These are phyloP conservation scores for Philotrypesis tridentata DNA, from an alignment of 1,140 invertebrate species.

Conservation along the genomic window DNA sequence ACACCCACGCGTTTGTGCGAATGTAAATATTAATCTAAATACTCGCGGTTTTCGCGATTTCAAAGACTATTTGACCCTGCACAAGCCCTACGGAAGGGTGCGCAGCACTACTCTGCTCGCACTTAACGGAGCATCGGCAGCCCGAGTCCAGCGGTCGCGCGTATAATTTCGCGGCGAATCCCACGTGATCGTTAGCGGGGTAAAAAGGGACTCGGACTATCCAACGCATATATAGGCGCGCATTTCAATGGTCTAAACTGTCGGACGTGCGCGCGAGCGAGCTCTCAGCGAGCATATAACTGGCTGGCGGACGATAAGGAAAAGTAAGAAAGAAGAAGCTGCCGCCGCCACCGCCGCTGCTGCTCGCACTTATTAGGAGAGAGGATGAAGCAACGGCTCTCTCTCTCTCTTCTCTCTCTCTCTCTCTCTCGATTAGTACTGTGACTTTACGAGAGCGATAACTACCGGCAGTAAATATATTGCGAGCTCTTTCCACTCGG, in stretches of 20 bases:
- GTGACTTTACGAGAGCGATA: neutral
- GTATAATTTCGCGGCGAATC: neutral
- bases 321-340: neutral
- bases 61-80: too few species aligned
- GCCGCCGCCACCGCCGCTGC: neutral
- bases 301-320: neutral
- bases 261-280: neutral
- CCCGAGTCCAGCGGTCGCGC: too few species aligned
- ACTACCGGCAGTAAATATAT: conserved; percentile 28
- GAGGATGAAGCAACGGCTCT: neutral
- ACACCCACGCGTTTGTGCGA: too few species aligned
- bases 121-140: too few species aligned
- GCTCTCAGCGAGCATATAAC: too few species aligned
- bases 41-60: too few species aligned
- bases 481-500: conserved; percentile 57
- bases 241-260: neutral
- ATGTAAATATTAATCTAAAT: too few species aligned
- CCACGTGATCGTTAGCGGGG: neutral
- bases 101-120: too few species aligned
- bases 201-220: neutral
- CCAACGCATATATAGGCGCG: too few species aligned
- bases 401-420: too few species aligned
- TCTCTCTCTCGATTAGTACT: neutral
- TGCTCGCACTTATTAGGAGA: neutral
- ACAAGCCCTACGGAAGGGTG: too few species aligned